A percentile compares a stretch with the other conserved stretches of the same genome.
These are phyloP conservation scores for Cancer borealis DNA, from an alignment of 2,888 invertebrate species.

Conservation along the genomic window DNA sequence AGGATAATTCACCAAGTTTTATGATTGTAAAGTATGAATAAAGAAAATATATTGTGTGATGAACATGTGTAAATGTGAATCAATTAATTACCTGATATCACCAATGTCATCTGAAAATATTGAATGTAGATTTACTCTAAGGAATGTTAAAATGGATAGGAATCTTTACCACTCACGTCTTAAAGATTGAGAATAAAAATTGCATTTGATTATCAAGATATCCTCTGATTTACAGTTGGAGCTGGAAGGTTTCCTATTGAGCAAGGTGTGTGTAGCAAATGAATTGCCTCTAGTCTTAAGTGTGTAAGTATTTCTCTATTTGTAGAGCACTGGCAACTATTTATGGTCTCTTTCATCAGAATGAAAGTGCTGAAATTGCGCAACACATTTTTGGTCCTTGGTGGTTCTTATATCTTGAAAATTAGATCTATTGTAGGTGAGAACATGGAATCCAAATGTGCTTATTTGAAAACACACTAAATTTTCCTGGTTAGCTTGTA, in stretches of 20 bases:
- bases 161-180: neutral
- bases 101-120: neutral
- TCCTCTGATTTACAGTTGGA: neutral
- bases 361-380: neutral
- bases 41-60: neutral
- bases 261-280: neutral
- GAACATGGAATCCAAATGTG: neutral
- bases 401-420: neutral
- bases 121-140: neutral
- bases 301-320: neutral
- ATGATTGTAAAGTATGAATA: neutral
- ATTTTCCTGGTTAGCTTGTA: neutral
- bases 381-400: neutral
- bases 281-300: neutral
- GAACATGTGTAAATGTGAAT: conserved; percentile 13
- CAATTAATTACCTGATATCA: neutral
- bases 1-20: neutral
- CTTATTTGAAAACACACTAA: neutral
- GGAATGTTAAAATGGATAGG: neutral
- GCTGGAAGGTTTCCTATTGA: neutral
- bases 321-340: neutral
- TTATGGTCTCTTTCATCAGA: neutral
- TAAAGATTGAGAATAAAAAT: neutral
- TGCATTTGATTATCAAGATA: neutral
- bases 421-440: neutral